Evolutionary conservation across 2,797 vertebrate species (phyloP).

Genomic region (Urocyon cinereoargenteus): DNA sequence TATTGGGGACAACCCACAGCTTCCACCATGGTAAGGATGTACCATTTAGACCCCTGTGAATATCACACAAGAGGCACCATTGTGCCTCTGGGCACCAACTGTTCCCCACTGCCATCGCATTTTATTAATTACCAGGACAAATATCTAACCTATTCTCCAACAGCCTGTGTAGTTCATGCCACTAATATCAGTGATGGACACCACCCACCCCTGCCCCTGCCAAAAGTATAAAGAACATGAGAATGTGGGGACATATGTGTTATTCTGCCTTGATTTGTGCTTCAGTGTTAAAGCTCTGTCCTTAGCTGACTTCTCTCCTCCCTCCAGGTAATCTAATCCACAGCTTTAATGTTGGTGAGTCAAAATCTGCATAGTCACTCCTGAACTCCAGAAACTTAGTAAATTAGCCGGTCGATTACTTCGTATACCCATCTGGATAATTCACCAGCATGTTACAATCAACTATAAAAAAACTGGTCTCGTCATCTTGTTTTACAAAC

Average conservation of each 20-base stretch:
- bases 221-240: neutral
- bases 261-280: neutral
- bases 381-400: neutral
- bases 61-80: neutral
- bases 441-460: neutral
- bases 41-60: neutral
- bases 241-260: neutral
- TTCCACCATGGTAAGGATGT: neutral
- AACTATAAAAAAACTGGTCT: neutral
- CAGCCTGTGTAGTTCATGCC: neutral
- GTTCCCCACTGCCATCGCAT: neutral
- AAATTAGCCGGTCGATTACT: neutral
- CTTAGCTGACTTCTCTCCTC: neutral
- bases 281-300: neutral
- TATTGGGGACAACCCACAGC: neutral
- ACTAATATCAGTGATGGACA: neutral
- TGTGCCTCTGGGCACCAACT: too few relatives aligned
- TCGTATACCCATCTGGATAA: neutral
- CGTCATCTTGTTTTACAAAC: neutral
- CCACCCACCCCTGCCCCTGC: accelerated
- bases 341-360: neutral
- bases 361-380: neutral
- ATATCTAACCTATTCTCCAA: neutral
- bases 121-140: neutral
- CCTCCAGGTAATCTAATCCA: neutral